These are phyloP conservation scores for Zaprionus africanus DNA, from an alignment of 1,140 invertebrate species.

Conservation along the genomic window DNA sequence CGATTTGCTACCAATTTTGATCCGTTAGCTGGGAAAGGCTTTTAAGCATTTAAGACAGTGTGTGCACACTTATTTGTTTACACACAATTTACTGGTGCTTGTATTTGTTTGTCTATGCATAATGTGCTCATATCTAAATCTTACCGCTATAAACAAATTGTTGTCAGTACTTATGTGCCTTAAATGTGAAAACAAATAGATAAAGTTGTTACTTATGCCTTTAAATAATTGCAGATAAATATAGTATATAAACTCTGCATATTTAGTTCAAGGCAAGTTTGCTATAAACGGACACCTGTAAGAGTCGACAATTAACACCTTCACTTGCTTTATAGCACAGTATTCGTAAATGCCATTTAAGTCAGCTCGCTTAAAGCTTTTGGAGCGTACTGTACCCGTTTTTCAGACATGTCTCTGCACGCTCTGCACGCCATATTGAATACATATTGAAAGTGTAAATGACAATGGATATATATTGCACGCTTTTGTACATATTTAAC, in stretches of 20 bases:
- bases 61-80: slow-evolving; percentile 44
- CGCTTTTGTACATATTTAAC: neutral
- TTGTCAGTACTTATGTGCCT: slow-evolving; percentile 6
- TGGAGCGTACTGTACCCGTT: slow-evolving; percentile 38
- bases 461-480: slow-evolving; percentile 24
- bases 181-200: slow-evolving; percentile 30
- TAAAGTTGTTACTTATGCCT: slow-evolving; percentile 13
- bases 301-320: slow-evolving; percentile 31
- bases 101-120: slow-evolving; percentile 9
- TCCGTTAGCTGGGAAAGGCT: slow-evolving; percentile 21
- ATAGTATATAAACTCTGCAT: slow-evolving; percentile 1
- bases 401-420: neutral
- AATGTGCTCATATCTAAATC: slow-evolving; percentile 26
- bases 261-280: slow-evolving; percentile 8
- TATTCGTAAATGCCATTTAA: slow-evolving; percentile 7
- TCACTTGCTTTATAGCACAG: slow-evolving; percentile 13
- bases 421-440: slow-evolving; percentile 22
- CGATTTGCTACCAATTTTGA: slow-evolving; percentile 56
- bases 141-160: slow-evolving; percentile 11
- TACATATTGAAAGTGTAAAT: slow-evolving; percentile 24
- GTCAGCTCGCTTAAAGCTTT: slow-evolving; percentile 19
- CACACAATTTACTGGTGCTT: neutral
- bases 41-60: neutral
- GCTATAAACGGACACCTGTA: neutral
- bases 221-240: slow-evolving; percentile 16